Base-by-base conservation (phyloP, 2,888 invertebrate genomes). In the Cosmia trapezina region DNA sequence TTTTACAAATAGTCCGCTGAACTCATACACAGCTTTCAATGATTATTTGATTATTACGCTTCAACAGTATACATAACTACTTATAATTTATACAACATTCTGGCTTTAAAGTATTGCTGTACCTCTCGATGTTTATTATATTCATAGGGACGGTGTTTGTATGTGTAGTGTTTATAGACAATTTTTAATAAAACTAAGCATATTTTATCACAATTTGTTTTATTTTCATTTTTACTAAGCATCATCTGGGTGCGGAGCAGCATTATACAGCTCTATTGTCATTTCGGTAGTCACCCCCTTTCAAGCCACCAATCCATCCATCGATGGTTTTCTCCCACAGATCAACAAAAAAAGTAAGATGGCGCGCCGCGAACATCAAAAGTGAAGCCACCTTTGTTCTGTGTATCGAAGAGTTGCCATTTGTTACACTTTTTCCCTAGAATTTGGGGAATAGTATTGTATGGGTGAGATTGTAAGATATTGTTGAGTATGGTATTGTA, bases 161-260 rank as follows among this genome's bases (percentile, higher is more conserved):
- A 88, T 85, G 81, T 85, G 83, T 86, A 85, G 80, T 86, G 82
- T 89, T 87, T 89, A 83, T 86, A 87, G 84, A 81, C 70, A 63
- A 70, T 85, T 87, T 87, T 86, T 80, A 88, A 85, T 87, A 88
- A 86, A 88, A 81, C 72, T 84, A 85, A 85, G 68, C 51, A 80
- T 85, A 86, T 86, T 86, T 86, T 83, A 77, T 62, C 45, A 71
- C 12, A 5, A 45, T 60, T 57, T 57, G 41, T 80, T 71, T 80
- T 45, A 56, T 57, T 81, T 59, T 12, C 33, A 1, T 37, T 11
- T 6, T 14, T n/a, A n/a, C 37, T n/a, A 33, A 19, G 33, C n/a
- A n/a, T 33, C 28, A 57, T 47, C 45, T 33, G 19, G 0, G 8
- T 47, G 19, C 8, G 14, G 4, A 2, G 28, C 28, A 61, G 43